Conservation (phyloP, 2,888 invertebrate species). For the Petrolisthes cinctipes region DNA sequence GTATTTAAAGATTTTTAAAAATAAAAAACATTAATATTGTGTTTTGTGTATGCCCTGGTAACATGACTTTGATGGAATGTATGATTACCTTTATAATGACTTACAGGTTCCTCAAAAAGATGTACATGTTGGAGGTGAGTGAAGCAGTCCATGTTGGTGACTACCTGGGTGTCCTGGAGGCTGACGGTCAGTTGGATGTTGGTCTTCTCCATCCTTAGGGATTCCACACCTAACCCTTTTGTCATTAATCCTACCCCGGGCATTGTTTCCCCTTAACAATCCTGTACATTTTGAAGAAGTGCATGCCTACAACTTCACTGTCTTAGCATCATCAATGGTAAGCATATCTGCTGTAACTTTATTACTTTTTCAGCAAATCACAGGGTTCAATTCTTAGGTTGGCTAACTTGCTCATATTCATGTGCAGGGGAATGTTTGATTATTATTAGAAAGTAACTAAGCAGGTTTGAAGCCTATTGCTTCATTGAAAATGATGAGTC, state of each 20-base stretch:
- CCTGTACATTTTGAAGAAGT: constrained; percentile 85
- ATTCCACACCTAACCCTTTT: constrained; percentile 82
- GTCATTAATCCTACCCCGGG: constrained; percentile 89
- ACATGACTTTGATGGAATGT: not conserved
- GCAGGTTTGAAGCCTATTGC: no score
- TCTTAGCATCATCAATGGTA: constrained; percentile 89
- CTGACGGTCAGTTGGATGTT: constrained; percentile 83
- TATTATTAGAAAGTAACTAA: no score
- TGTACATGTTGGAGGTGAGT: constrained; percentile 79
- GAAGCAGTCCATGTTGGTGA: constrained; percentile 88
- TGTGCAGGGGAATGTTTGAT: no score
- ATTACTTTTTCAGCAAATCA: not conserved
- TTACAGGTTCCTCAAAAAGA: constrained; percentile 70
- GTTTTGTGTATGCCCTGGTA: no score
- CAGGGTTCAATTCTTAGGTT: no score
- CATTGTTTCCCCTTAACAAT: constrained; percentile 75
- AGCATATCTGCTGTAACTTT: constrained; percentile 68
- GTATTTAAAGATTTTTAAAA: no score
- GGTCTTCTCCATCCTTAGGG: constrained; percentile 83
- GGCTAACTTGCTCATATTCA: no score
- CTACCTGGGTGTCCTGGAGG: constrained; percentile 83
- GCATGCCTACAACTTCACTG: constrained; percentile 84
- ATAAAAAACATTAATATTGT: no score
- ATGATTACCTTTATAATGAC: not conserved
- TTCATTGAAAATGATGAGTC: no score